Base-by-base conservation (phyloP, 2,797 vertebrate genomes). In the Megaceryle alcyon region DNA sequence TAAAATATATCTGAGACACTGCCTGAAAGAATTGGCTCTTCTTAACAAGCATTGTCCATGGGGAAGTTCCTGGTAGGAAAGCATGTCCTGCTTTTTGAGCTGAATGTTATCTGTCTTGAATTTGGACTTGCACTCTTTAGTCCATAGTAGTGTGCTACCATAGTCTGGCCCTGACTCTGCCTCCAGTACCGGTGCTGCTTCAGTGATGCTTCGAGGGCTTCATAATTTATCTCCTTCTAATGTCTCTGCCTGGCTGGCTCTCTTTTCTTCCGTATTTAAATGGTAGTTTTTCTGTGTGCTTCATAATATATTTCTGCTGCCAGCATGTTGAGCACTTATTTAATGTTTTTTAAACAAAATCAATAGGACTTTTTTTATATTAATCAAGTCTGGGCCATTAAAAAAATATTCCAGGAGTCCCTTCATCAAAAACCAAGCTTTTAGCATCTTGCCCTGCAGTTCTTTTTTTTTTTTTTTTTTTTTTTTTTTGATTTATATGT, bases 271-370 rank as follows among this genome's bases (percentile, higher is more conserved):
- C 35, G 25, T 76, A 29, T 56, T 86, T 87, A 71, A 92, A 79
- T 76, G 20, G 20, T 60, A 63, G 21, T 46, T 94, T 91, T 94
- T 63, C 54, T 73, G 6, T 68, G 54, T 14, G 15, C 28, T 75
- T 91, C 22, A 43, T 54, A 51, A 51, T 54, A 1, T 37, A 63
- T 83, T 90, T 91, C 79, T 86, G 10, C 56, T 96, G 77, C 35
- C 65, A 82, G 28, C 2, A 0, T 26, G 28, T 31, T 80, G 73
- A 86, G 61, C 53, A 46, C 25, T 94, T 89, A 18, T 70, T 1
- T 57, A 54, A 69, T 54, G 33, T 69, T 84, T 86, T 83, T 86
- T 65, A 84, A 90, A 43, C 35, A 82, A 82, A 87, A 96, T 87
- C 66, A 59, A 70, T 91, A 70, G 7, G 16, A 41, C 6, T 63